Base-by-base conservation (phyloP, 2,113 vertebrate genomes). In the Anguilla japonica region DNA sequence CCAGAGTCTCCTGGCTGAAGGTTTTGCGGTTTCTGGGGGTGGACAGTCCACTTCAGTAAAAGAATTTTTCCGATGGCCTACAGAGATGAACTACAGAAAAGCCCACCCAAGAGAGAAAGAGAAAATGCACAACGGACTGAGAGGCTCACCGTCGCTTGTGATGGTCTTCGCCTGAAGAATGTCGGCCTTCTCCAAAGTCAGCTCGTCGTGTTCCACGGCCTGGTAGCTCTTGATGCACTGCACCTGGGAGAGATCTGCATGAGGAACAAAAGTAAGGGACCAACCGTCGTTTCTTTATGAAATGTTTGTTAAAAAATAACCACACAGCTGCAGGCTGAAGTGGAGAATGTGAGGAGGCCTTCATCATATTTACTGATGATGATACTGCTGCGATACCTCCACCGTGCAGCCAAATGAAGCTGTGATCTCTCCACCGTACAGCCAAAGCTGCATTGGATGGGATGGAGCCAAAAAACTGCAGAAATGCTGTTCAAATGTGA, bases 211-310 rank as follows among this genome's bases (percentile, higher is more conserved):
- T 90, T 98, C 97, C 80, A 96, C 94, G 0, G 97, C 96, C 87
- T 97, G 96, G 89, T 98, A 98, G 16, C 96, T 96, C 90, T 95
- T 96, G 87, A 97, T 96, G 87, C 97, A 98, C 90, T 98, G 97
- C 79, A 97, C 97, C 92, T 98, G 97, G 53, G 96, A 94, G 29
- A 91, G 91, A 89, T 98, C 97, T 98, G 87, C 34, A 63, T 0
- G 40, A 67, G 67, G 56, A 8, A 78, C 63, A 84, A n/a, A 43
- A 84, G 18, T 14, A 82, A 56, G 79, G 3, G 80, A 11, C 26
- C 11, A 11, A 8, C 75, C 11, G 50, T 1, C 8, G 50, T 53
- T 53, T 67, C 20, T 67, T 9, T 26, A 67, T 67, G 20, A 14
- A 8, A 67, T 67, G 0, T 3, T 14, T 16, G 9, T 18, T 4